These are phyloP conservation scores for Anarhynchus alexandrinus DNA, from an alignment of 2,113 vertebrate genomes.

Conservation along the genomic window DNA sequence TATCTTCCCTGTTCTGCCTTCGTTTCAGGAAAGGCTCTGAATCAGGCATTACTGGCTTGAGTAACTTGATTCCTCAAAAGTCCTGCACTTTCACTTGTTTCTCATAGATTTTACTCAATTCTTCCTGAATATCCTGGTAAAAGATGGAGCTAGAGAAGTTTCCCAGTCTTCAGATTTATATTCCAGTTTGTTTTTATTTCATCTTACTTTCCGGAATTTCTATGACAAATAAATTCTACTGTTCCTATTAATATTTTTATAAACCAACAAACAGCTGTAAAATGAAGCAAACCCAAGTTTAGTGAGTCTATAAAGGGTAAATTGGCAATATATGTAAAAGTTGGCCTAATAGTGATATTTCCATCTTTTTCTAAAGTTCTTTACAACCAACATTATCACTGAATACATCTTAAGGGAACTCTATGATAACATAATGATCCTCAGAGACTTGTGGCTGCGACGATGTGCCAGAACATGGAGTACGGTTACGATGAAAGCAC, in stretches of 20 bases:
- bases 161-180: not conserved
- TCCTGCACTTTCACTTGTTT: not conserved
- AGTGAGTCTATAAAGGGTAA: not conserved
- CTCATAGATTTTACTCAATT: not conserved
- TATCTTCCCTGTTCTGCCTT: not conserved
- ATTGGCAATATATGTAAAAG: not conserved
- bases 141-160: not conserved
- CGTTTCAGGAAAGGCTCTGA: not conserved
- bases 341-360: not conserved
- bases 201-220: not conserved
- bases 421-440: not conserved
- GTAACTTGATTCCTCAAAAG: not conserved
- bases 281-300: not conserved
- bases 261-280: not conserved
- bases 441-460: not conserved
- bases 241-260: not conserved
- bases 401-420: not conserved
- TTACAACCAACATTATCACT: not conserved
- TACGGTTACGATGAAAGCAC: not conserved
- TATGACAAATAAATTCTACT: not conserved
- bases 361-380: not conserved
- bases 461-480: not conserved
- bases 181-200: not conserved
- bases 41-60: not conserved
- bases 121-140: not conserved